Base-by-base conservation (phyloP, 2,888 invertebrate species). In the Keiferia lycopersicella region DNA sequence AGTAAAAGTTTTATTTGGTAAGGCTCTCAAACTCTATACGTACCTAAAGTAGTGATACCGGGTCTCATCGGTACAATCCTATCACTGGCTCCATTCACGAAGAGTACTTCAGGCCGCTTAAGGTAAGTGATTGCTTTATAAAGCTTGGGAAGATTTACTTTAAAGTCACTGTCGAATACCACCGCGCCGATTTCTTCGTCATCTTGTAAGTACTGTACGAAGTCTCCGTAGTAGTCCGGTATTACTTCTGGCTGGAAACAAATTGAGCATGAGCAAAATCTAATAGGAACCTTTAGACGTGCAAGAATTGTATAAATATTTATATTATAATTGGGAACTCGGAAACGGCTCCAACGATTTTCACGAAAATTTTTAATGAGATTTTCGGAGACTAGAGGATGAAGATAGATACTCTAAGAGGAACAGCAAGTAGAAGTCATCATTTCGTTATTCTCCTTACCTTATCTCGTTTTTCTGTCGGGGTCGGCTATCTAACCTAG, bases 171-270 rank as follows among this genome's bases (percentile, higher is more conserved):
- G 73, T 94, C 94, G 20, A 92, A 78, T 0, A 94, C 85, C n/a
- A 94, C 93, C 0, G 93, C 94, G 16, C 93, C 93, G 0, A 93
- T 83, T 26, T 89, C 87, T 1, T 79, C 77, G 64, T 93, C 87
- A 51, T 91, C 90, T 45, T 71, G 67, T 6, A 87, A 65, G 65
- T 80, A 90, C 62, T 85, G 67, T 0, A 75, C n/a, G 62, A 77
- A 87, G 0, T 84, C 81, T 14, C 67, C 68, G 56, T 84, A 84
- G 51, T 71, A 67, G 0, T 82, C 82, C 14, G 73, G 38, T 1
- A 77, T 78, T 1, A 76, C 45, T 4, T 85, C 81, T 48, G 91
- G 91, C 91, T 91, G 69, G 2, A 67, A 60, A 61, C 1, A 26
- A 34, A 26, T 16, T 56, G 0, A 56, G 56, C 12, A 30, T 12